phyloP scores from a whole-genome alignment of 2,113 vertebrate genomes.

The Tinamus guttatus region DNA sequence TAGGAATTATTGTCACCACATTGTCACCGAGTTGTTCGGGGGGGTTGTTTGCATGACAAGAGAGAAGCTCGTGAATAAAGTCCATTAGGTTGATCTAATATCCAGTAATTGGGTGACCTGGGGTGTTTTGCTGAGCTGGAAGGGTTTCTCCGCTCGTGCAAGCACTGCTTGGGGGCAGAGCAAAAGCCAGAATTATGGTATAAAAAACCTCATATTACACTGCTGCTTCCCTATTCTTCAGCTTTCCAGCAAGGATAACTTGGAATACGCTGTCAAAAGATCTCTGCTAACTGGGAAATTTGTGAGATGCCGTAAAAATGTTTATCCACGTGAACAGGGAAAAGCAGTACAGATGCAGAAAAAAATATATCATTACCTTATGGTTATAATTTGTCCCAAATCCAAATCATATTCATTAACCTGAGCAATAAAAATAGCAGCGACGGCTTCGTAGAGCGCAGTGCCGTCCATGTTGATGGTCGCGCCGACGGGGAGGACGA shows the following conservation, averaged over 20 bases:
- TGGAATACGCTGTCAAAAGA: background rate
- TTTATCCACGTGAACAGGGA: fast-evolving
- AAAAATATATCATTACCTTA: constrained; percentile 78
- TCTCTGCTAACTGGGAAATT: fast-evolving
- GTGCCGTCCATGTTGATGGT: constrained; percentile 94
- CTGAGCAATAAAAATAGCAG: constrained; percentile 91
- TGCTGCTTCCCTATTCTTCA: background rate
- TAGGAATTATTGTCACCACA: background rate
- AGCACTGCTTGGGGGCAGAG: no score
- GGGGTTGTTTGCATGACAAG: background rate
- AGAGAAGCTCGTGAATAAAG: background rate
- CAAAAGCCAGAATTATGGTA: no score
- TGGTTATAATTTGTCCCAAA: constrained; percentile 88
- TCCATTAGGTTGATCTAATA: background rate
- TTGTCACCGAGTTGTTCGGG: background rate
- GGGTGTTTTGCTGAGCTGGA: background rate
- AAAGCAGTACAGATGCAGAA: background rate
- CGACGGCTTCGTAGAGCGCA: constrained; percentile 88
- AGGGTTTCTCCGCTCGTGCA: no score
- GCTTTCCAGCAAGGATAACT: background rate
- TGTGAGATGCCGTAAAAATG: fast-evolving
- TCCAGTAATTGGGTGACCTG: background rate
- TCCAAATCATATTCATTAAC: constrained; percentile 90
- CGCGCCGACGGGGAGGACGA: constrained; percentile 88
- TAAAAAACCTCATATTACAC: background rate